Evolutionary conservation across 2,888 invertebrate genomes (phyloP).

Genomic region (Drosophila quasianomalipes): DNA sequence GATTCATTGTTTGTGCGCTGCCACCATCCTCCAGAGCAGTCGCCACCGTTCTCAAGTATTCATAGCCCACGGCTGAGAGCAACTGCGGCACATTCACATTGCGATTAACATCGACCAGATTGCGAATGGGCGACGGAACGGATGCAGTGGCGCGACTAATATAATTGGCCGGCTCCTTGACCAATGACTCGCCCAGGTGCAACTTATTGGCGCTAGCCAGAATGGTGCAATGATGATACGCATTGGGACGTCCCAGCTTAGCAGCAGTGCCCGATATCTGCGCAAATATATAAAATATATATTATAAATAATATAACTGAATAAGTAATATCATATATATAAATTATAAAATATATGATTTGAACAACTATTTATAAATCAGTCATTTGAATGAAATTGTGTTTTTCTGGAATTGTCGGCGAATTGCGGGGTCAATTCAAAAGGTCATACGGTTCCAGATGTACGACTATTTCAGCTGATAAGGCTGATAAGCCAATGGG

Average conservation of each 20-base stretch:
- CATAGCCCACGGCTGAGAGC: conserved; percentile 92
- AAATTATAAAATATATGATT: not conserved
- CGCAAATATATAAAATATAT: not conserved
- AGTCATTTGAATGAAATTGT: not conserved
- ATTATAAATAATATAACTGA: not conserved
- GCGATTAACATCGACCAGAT: conserved; percentile 91
- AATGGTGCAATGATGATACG: conserved; percentile 99
- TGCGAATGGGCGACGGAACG: conserved; percentile 92
- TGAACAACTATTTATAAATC: not conserved
- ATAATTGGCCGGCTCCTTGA: conserved; percentile 92
- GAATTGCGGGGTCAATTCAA: not conserved
- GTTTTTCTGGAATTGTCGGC: not conserved
- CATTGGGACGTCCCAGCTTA: conserved; percentile 93
- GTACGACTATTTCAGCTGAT: not conserved
- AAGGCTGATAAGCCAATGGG: conserved; percentile 7
- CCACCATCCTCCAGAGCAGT: conserved; percentile 90
- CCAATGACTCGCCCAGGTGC: conserved; percentile 90
- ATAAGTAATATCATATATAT: not conserved
- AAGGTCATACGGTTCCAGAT: conserved; percentile 25
- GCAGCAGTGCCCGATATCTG: conserved; percentile 98
- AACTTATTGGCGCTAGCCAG: conserved; percentile 94
- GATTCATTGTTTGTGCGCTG: conserved; percentile 89
- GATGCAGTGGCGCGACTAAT: conserved; percentile 95
- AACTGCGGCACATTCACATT: conserved; percentile 90
- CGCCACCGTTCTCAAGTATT: conserved; percentile 91